These are phyloP conservation scores for Silurus asotus DNA, from an alignment of 2,113 vertebrate genomes.

Conservation along the genomic window DNA sequence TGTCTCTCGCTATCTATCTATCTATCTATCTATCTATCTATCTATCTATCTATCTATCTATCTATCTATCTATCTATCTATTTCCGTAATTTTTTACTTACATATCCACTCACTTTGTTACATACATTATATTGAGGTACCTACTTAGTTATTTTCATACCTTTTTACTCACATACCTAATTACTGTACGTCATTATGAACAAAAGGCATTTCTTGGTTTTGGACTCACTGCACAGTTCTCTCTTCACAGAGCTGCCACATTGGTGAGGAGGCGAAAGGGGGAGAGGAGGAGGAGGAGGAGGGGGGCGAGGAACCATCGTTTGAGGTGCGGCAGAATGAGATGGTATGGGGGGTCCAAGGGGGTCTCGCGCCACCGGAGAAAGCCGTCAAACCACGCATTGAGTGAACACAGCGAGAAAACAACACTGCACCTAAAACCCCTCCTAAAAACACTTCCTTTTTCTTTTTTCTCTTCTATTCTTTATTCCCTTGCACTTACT, in stretches of 20 bases:
- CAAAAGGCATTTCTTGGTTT: not conserved
- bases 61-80: no score
- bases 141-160: no score
- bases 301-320: slow-evolving; percentile 79
- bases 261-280: slow-evolving; percentile 83
- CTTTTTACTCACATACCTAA: not conserved
- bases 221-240: not conserved
- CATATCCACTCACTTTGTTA: no score
- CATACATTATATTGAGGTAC: no score
- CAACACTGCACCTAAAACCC: slow-evolving; percentile 62
- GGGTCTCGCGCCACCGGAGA: slow-evolving; percentile 72
- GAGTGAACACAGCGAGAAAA: slow-evolving; percentile 62
- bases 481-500: not conserved
- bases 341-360: slow-evolving; percentile 77
- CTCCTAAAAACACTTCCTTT: not conserved
- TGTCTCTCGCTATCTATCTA: no score
- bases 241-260: slow-evolving; percentile 83
- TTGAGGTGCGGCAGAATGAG: slow-evolving; percentile 84
- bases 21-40: no score
- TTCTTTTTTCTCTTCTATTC: not conserved
- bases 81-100: no score
- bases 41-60: no score
- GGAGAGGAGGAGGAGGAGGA: slow-evolving; percentile 63
- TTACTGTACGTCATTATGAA: not conserved
- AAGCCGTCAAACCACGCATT: slow-evolving; percentile 60